A percentile compares a stretch with the other conserved stretches of the same genome.
These are phyloP conservation scores for Falco concolor DNA, from an alignment of 2,797 vertebrate genomes.

Conservation along the genomic window DNA sequence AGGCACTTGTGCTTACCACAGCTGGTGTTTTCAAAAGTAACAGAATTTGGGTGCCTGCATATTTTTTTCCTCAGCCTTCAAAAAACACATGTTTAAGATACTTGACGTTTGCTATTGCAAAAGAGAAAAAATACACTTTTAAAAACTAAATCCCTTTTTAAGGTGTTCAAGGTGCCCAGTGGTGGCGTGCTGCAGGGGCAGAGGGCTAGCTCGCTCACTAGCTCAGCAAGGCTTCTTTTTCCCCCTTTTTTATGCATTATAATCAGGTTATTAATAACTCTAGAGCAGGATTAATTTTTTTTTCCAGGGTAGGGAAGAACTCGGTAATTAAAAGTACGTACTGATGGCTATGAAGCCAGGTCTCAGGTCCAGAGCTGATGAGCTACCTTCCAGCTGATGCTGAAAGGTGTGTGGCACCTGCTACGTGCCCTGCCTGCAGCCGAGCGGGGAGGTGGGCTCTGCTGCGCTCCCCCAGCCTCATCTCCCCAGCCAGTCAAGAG, in stretches of 20 bases:
- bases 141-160: neutral
- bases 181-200: neutral
- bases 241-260: neutral
- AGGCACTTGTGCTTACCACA: neutral
- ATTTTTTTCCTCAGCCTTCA: neutral
- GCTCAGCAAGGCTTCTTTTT: neutral
- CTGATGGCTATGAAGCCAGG: neutral
- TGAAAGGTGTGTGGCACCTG: neutral
- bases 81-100: neutral
- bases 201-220: neutral
- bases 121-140: neutral
- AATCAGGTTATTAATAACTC: conserved; percentile 49
- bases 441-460: neutral
- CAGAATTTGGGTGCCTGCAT: neutral
- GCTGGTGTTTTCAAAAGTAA: neutral
- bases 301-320: neutral
- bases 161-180: neutral
- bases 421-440: neutral
- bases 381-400: neutral
- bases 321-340: neutral
- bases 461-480: neutral
- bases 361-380: neutral
- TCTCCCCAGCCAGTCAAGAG: neutral
- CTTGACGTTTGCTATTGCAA: neutral
- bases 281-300: neutral